Conservation (phyloP, 2,888 invertebrate genomes). For the Drosophila mettleri region DNA sequence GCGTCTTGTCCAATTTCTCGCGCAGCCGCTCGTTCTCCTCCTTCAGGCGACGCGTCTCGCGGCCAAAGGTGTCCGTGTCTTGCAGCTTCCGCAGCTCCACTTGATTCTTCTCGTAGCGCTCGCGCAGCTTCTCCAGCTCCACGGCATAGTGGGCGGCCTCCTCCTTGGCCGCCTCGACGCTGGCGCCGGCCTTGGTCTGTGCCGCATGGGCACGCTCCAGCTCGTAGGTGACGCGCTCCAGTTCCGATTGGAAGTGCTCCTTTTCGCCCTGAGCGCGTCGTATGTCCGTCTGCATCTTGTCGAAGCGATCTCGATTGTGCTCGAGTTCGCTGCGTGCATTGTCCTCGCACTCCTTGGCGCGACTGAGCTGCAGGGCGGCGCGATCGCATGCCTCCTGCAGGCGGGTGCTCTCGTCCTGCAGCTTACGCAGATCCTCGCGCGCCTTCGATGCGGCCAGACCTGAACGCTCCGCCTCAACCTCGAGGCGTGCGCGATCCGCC, state of each 20-base stretch:
- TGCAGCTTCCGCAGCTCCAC: slow-evolving; percentile 93
- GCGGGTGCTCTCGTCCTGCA: slow-evolving; percentile 93
- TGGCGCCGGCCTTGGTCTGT: slow-evolving; percentile 92
- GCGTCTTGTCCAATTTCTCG: slow-evolving; percentile 92
- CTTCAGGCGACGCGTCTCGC: slow-evolving; percentile 92
- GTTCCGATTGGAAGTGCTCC: slow-evolving; percentile 93
- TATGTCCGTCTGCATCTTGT: slow-evolving; percentile 94
- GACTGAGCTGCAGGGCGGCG: slow-evolving; percentile 92
- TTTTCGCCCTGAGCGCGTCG: slow-evolving; percentile 93
- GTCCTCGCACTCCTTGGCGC: slow-evolving; percentile 95
- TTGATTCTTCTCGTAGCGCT: slow-evolving; percentile 94
- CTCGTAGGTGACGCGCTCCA: slow-evolving; percentile 93
- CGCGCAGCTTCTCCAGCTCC: slow-evolving; percentile 95
- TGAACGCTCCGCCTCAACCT: slow-evolving; percentile 94
- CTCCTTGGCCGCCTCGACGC: slow-evolving; percentile 95
- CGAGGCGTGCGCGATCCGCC: slow-evolving; percentile 94
- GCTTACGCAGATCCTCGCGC: slow-evolving; percentile 93
- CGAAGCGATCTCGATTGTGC: slow-evolving; percentile 94
- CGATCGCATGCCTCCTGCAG: slow-evolving; percentile 96
- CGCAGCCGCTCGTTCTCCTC: slow-evolving; percentile 92
- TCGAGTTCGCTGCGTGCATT: slow-evolving; percentile 95
- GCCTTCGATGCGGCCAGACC: slow-evolving; percentile 91
- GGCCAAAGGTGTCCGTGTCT: slow-evolving; percentile 91
- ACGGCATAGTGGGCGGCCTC: slow-evolving; percentile 94
- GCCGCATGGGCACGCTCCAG: slow-evolving; percentile 94